These are phyloP conservation scores for Capra hircus DNA, from an alignment of 2,113 vertebrate species.

Conservation along the genomic window DNA sequence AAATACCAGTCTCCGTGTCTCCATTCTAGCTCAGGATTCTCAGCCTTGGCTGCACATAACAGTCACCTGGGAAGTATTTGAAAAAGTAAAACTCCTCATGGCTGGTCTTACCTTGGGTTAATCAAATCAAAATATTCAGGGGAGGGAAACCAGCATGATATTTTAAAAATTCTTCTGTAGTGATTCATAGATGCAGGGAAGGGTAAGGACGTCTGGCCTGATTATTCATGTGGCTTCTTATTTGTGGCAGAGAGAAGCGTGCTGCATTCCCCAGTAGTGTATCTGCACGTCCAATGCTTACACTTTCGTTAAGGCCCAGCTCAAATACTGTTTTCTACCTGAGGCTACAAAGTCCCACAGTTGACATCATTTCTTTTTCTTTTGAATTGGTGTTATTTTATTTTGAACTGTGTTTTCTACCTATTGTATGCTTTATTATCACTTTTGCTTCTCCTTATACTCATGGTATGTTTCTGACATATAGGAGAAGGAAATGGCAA, in stretches of 20 bases:
- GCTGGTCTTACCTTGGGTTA: not conserved
- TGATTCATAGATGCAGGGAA: not conserved
- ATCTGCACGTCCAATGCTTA: not conserved
- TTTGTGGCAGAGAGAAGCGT: not conserved
- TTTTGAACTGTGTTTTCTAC: not conserved
- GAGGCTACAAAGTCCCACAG: not conserved
- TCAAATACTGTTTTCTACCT: slow-evolving; percentile 11
- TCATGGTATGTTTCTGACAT: not conserved
- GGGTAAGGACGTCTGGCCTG: not conserved
- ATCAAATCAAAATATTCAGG: not conserved
- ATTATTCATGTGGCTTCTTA: not conserved
- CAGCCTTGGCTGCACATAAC: not conserved
- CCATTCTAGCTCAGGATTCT: not conserved
- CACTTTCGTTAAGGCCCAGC: not conserved
- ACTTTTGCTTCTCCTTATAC: not conserved
- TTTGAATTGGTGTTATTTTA: not conserved
- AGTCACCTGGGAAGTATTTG: not conserved
- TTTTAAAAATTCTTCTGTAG: not conserved
- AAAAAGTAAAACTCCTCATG: not conserved
- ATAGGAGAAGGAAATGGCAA: not conserved
- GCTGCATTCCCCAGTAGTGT: not conserved
- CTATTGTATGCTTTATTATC: not conserved
- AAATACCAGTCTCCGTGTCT: not conserved
- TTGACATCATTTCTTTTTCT: not conserved
- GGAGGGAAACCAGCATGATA: not conserved